Base-by-base conservation (phyloP, 1,140 invertebrate species). In the Danaus melanippus region DNA sequence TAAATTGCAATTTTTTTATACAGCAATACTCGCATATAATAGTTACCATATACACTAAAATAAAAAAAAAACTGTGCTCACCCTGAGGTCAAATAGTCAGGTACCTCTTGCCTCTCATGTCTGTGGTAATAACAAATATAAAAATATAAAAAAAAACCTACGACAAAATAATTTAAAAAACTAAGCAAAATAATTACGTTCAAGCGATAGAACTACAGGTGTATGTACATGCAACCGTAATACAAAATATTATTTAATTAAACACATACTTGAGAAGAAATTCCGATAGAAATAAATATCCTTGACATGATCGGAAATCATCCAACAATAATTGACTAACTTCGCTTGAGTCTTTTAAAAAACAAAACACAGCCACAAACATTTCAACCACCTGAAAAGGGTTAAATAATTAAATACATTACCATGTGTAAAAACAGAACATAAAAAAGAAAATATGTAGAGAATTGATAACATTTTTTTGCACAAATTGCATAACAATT, bases 311-410 rank as follows among this genome's bases (percentile, higher is more conserved):
- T 60, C 94, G 91, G 88, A 99, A 99, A 87, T 99, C 98, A 82
- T 99, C 98, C 62, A 99, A 82, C 60, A 99, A 89, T 64, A 93
- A 92, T 86, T 97, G 96, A 57, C 97, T 97, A 51, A 98, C 94
- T 84, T 98, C 96, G 87, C 97, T 97, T n/a, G 97, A 99, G 80
- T 99, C 97, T 89, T 98, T 98, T 49, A 99, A 89, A 84, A 99
- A 98, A 89, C 97, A 98, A 88, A 99, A 98, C 39, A 99, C 93
- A 10, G 97, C 97, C 40, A 98, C 96, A 89, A 99, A 97, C 96
- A 99, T 98, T 88, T 99, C 97, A 10, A 98, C 96, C 61, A 98
- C 92, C 87, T 88, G 71, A 9, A 75, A 76, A 53, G 59, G 21
- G 47, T 51, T 51, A 12, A 39, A 53, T 44, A 32, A 32, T 32